These are phyloP conservation scores for Hydrophis major DNA, from an alignment of 2,797 vertebrate species.

Conservation along the genomic window DNA sequence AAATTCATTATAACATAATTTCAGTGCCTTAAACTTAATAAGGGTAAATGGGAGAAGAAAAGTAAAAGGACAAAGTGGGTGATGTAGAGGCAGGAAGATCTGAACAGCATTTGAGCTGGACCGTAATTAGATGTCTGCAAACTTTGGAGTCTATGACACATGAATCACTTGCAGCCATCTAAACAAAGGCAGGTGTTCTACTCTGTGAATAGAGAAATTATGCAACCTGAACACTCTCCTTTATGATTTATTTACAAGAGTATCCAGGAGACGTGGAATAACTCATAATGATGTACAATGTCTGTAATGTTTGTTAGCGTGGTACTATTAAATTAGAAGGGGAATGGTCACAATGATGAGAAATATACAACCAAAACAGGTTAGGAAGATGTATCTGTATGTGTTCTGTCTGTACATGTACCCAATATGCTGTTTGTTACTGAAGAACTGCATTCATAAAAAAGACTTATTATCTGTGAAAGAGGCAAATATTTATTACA, in stretches of 20 bases:
- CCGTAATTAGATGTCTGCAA: not conserved
- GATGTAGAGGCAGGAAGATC: not conserved
- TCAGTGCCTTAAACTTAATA: not conserved
- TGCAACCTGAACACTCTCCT: not conserved
- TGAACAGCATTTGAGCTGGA: no score
- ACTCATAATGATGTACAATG: not conserved
- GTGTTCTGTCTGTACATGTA: not conserved
- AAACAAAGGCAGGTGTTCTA: not conserved
- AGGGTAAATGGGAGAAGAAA: not conserved
- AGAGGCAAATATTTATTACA: not conserved
- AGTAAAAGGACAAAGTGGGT: not conserved
- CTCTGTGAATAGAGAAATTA: not conserved
- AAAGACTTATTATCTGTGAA: not conserved
- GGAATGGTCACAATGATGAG: not conserved
- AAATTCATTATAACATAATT: no score
- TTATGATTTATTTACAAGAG: not conserved
- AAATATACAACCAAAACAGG: not conserved
- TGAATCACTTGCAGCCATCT: not conserved
- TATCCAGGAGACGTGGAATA: not conserved
- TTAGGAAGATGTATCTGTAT: not conserved
- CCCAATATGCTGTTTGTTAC: not conserved
- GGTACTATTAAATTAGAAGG: not conserved
- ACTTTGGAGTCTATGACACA: not conserved
- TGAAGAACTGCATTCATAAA: not conserved
- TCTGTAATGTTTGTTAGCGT: not conserved